phyloP scores from a whole-genome alignment of 2,113 vertebrate species.

The Catagonus wagneri region DNA sequence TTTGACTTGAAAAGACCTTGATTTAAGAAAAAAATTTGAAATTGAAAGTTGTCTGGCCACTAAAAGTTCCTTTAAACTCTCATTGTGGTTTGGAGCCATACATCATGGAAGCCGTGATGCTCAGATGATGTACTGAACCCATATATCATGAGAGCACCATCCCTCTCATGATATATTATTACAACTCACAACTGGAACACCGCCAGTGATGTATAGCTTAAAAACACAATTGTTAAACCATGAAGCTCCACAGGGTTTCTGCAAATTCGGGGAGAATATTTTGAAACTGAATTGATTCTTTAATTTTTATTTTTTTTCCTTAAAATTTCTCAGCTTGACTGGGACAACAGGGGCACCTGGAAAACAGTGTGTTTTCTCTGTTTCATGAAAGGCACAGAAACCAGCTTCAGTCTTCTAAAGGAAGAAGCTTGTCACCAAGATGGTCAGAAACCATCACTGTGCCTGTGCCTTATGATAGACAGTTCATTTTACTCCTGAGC shows the following conservation, averaged over 20 bases:
- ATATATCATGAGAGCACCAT: slow-evolving; percentile 83
- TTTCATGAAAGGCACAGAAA: neutral
- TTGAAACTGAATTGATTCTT: neutral
- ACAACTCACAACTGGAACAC: slow-evolving; percentile 83
- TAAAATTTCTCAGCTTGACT: neutral
- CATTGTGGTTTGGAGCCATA: slow-evolving; percentile 83
- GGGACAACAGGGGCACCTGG: neutral
- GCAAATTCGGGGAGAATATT: neutral
- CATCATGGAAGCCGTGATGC: slow-evolving; percentile 81
- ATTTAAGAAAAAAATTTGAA: slow-evolving; percentile 71
- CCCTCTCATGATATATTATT: slow-evolving; percentile 85
- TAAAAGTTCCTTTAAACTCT: slow-evolving; percentile 82
- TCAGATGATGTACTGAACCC: slow-evolving; percentile 84
- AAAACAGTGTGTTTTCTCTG: neutral
- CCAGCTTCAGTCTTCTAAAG: neutral
- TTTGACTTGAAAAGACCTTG: slow-evolving; percentile 75
- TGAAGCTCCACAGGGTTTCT: slow-evolving; percentile 55
- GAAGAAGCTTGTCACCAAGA: neutral
- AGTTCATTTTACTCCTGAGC: neutral
- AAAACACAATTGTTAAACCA: slow-evolving; percentile 82
- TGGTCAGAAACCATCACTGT: no score
- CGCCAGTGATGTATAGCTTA: slow-evolving; percentile 84
- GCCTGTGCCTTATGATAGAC: neutral
- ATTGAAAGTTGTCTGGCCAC: slow-evolving; percentile 76
- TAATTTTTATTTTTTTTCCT: neutral